Conservation (phyloP, 2,888 invertebrate species). For the Teleiodes luculella region DNA sequence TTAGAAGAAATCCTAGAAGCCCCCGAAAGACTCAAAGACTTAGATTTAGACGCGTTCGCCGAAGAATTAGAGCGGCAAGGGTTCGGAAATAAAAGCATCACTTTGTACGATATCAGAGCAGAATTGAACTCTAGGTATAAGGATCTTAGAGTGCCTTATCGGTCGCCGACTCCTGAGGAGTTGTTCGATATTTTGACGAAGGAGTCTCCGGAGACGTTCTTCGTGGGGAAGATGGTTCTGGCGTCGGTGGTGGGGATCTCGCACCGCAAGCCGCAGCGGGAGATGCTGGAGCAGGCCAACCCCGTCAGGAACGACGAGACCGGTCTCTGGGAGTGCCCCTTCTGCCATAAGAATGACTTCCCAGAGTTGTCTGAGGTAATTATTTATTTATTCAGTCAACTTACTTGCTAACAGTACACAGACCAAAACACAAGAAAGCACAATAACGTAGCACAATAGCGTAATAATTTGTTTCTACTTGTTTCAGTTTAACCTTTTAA, state of each 20-base stretch:
- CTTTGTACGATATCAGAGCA: constrained; percentile 96
- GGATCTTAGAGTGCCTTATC: constrained; percentile 89
- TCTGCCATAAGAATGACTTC: constrained; percentile 97
- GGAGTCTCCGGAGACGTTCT: constrained; percentile 96
- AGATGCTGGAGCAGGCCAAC: constrained; percentile 96
- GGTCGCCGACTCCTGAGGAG: constrained; percentile 90
- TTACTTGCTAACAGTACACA: no score
- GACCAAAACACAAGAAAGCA: no score
- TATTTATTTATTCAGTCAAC: constrained; percentile 25
- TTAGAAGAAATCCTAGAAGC: constrained; percentile 98
- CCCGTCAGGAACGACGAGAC: constrained; percentile 96
- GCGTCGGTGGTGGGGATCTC: constrained; percentile 90
- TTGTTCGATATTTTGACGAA: constrained; percentile 97
- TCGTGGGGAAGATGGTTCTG: constrained; percentile 90
- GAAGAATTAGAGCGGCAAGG: constrained; percentile 96
- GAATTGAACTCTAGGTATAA: constrained; percentile 97
- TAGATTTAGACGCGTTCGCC: constrained; percentile 98
- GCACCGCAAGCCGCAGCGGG: constrained; percentile 92
- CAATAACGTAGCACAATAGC: no score
- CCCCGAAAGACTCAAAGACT: constrained; percentile 94
- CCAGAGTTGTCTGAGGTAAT: constrained; percentile 92
- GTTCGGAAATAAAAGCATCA: constrained; percentile 93
- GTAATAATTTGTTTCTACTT: no score
- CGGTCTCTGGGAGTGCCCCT: constrained; percentile 98
- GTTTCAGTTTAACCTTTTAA: no score